These are phyloP conservation scores for Phenacoccus solenopsis DNA, from an alignment of 1,140 invertebrate genomes.

Conservation along the genomic window DNA sequence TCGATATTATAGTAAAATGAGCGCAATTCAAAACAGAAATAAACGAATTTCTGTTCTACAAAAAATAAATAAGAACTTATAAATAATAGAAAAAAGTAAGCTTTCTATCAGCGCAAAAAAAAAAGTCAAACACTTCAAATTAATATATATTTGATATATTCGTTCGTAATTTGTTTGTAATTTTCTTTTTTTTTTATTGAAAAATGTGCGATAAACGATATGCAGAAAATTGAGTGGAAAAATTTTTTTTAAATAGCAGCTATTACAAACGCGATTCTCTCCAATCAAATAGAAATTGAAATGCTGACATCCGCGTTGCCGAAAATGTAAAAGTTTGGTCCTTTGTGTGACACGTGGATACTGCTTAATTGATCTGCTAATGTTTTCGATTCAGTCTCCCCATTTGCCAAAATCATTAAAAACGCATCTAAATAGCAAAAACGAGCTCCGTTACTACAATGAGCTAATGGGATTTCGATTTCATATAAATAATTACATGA, in stretches of 20 bases:
- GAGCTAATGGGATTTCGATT: neutral
- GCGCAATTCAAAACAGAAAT: no score
- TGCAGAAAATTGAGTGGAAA: neutral
- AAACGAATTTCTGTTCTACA: no score
- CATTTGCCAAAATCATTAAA: constrained; percentile 7
- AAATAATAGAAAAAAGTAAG: no score
- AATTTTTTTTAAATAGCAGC: neutral
- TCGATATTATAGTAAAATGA: no score
- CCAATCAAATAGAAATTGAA: constrained; percentile 1
- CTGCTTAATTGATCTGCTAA: neutral
- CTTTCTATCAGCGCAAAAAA: no score
- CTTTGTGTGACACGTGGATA: neutral
- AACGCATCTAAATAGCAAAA: constrained; percentile 15
- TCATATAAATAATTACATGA: neutral
- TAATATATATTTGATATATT: no score
- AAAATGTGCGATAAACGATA: neutral
- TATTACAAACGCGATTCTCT: neutral
- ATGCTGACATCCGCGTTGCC: neutral
- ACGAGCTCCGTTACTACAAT: constrained; percentile 4
- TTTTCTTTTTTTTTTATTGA: no score
- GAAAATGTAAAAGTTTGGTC: constrained; percentile 5
- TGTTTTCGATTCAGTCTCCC: neutral
- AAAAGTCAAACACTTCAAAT: no score
- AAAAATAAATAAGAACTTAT: no score
- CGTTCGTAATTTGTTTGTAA: no score